Evolutionary conservation across 2,797 vertebrate genomes (phyloP).

Genomic region (Accipiter minullus): DNA sequence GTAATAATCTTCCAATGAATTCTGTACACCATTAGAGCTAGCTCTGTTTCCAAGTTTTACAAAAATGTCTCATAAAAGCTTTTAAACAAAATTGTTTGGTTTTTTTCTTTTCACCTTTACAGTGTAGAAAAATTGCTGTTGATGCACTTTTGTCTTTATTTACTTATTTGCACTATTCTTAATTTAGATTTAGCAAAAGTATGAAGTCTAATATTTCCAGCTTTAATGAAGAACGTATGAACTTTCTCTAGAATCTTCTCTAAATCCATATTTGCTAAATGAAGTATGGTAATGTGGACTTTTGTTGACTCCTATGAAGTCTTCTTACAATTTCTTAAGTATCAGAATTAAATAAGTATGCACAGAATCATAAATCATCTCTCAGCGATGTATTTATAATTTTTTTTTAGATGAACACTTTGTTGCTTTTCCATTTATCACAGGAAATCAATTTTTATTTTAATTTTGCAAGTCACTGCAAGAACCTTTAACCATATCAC

Average conservation of each 20-base stretch:
- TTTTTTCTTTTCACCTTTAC: neutral
- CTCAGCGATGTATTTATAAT: fast-evolving
- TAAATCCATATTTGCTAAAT: neutral
- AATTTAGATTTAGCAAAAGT: neutral
- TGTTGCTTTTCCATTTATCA: neutral
- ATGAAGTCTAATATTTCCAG: neutral
- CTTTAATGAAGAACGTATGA: neutral
- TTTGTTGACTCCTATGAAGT: neutral
- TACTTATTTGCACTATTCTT: neutral
- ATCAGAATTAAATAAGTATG: neutral
- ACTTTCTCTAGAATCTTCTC: neutral
- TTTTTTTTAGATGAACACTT: neutral
- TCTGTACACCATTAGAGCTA: neutral
- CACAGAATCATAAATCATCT: neutral
- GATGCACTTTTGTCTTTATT: neutral
- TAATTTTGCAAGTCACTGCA: neutral
- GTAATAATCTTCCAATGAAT: neutral
- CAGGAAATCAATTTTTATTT: neutral
- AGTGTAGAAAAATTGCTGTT: neutral
- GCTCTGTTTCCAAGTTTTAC: neutral
- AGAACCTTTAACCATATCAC: neutral
- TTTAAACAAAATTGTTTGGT: neutral
- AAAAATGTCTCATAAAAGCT: neutral
- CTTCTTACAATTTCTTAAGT: neutral
- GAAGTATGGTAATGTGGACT: neutral